Base-by-base conservation (phyloP, 1,140 invertebrate genomes). In the Frieseomelitta varia region DNA sequence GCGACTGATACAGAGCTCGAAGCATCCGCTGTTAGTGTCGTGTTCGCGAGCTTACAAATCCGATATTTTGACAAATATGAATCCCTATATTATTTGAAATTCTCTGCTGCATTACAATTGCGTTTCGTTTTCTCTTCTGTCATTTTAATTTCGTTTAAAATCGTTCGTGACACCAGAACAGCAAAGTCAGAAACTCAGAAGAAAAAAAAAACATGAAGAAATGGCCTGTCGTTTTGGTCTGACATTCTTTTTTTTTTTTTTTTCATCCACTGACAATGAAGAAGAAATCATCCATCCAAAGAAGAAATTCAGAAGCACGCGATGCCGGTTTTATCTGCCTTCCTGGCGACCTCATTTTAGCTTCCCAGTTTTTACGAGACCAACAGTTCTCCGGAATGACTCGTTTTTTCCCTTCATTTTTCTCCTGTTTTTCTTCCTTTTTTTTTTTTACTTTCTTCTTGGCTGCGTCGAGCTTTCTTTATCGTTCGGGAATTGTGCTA, bases 321-420 rank as follows among this genome's bases (percentile, higher is more conserved):
- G 47, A 79, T 79, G 47, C 4, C n/a, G 24, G 53, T 79, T 79
- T 79, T 79, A 79, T 79, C 78, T 27, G 67, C 47, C 39, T 71
- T 71, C 15, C 51, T 47, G 65, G 30, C 53, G 24, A 79, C 78
- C 53, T 58, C 53, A 55, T 79, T 79, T 79, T 58, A 58, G 58
- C 78, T 47, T 69, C 15, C 21, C 58, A 34, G 63, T 79, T 79
- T 53, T 79, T 71, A 58, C 78, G 67, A 47, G 55, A 71, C 21
- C 53, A 34, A 53, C 67, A 6, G 24, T 39, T 47, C 17, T 17
- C 67, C 24, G 17, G 79, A 30, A 47, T 21, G n/a, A 30, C 24
- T 74, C 19, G 56, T 8, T 51, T 73, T 63, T 68, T 47, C 47
- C 24, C 30, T 39, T 55, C 3, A 27, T 67, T 34, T 55, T 56